Conservation (phyloP, 1,140 invertebrate genomes). For the Hypsibius dujardini region DNA sequence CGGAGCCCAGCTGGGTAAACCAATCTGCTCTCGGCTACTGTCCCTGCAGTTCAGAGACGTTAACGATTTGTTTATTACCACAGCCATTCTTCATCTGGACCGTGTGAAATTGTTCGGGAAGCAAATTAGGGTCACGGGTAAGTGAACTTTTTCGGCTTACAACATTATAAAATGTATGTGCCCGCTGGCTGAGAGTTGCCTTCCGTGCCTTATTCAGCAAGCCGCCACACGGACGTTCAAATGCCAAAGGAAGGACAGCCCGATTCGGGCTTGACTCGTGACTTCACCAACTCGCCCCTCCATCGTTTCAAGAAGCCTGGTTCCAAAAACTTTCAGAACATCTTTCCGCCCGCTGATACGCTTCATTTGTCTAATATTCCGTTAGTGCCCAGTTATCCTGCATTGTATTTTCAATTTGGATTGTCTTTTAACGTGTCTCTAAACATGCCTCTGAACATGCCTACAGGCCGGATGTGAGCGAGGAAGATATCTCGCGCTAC, state of each 20-base stretch:
- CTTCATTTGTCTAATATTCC: conserved; percentile 99
- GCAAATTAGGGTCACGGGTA: conserved; percentile 84
- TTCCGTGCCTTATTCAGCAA: no score
- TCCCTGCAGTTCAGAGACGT: not conserved
- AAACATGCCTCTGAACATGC: no score
- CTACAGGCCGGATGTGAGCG: conserved; percentile 22
- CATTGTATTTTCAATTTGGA: no score
- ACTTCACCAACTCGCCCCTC: conserved; percentile 57
- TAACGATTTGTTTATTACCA: conserved; percentile 27
- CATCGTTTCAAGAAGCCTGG: conserved; percentile 98
- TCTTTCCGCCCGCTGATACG: conserved; percentile 91
- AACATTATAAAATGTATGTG: no score
- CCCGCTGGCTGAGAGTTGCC: no score
- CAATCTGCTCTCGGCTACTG: conserved; percentile 15
- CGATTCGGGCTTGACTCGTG: conserved; percentile 90
- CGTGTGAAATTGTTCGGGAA: conserved; percentile 90
- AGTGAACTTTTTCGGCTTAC: conserved; percentile 36
- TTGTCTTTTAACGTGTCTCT: no score
- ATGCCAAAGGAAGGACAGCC: conserved; percentile 96
- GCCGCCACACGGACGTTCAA: conserved; percentile 81
- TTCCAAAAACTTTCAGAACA: conserved; percentile 98
- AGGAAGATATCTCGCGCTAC: conserved; percentile 26
- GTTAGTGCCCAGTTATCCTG: conserved; percentile 34
- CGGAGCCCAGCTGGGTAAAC: conserved; percentile 87
- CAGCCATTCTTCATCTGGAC: conserved; percentile 94